These are phyloP conservation scores for Spheniscus humboldti DNA, from an alignment of 2,797 vertebrate genomes.

Conservation along the genomic window DNA sequence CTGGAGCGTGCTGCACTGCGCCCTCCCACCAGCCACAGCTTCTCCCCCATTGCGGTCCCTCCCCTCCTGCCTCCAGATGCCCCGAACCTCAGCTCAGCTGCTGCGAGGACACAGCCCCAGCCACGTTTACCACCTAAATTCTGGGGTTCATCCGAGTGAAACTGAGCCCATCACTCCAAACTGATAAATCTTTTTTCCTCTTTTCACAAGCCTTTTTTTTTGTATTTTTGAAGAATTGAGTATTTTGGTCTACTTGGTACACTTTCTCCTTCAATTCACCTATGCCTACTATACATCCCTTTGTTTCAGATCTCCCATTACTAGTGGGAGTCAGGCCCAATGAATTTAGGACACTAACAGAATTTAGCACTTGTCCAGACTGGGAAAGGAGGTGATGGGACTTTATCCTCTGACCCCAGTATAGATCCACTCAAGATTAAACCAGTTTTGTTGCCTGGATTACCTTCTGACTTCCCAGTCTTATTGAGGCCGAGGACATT, in stretches of 20 bases:
- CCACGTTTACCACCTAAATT: not conserved
- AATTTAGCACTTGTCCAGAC: not conserved
- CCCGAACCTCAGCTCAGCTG: not conserved
- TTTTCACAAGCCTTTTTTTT: not conserved
- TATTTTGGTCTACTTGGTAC: not conserved
- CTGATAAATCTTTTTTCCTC: not conserved
- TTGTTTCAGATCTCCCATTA: not conserved
- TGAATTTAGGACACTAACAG: not conserved
- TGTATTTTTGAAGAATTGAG: not conserved
- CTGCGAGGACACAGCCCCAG: not conserved
- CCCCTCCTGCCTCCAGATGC: not conserved
- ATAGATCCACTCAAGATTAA: not conserved
- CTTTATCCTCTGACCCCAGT: not conserved
- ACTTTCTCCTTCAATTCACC: not conserved
- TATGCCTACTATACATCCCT: too few relatives aligned
- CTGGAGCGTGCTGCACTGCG: rapidly evolving
- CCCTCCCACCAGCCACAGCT: not conserved
- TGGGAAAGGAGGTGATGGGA: not conserved
- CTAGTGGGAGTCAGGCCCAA: not conserved
- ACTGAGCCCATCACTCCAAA: not conserved
- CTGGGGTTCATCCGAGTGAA: not conserved
- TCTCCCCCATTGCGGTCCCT: not conserved
- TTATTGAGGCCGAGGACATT: not conserved
- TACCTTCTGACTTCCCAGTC: not conserved
- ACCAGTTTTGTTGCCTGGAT: not conserved